A percentile compares a stretch with the other conserved stretches of the same genome.
These are phyloP conservation scores for Aselliscus stoliczkanus DNA, from an alignment of 2,797 vertebrate species.

Conservation along the genomic window DNA sequence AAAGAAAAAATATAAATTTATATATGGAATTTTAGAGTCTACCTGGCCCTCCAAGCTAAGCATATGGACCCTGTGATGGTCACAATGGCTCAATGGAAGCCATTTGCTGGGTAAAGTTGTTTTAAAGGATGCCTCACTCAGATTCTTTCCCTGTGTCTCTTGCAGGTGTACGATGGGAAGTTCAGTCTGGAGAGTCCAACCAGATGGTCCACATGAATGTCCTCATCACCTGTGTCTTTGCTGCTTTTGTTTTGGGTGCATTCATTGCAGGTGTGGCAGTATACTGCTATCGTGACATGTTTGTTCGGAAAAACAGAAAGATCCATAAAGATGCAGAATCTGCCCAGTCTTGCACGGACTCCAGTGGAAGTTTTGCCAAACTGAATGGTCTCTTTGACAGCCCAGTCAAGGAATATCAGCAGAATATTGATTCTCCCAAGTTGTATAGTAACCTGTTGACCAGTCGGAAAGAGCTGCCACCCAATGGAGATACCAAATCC, in stretches of 20 bases:
- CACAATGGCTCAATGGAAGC: neutral
- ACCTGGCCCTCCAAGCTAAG: neutral
- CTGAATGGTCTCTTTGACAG: conserved; percentile 97
- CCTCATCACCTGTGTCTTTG: conserved; percentile 98
- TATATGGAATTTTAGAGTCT: neutral
- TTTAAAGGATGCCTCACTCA: neutral
- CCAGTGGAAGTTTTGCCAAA: conserved; percentile 95
- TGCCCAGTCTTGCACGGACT: conserved; percentile 94
- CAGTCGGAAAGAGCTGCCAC: conserved; percentile 90
- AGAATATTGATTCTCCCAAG: conserved; percentile 94
- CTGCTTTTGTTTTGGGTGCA: conserved; percentile 95
- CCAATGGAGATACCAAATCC: conserved; percentile 89
- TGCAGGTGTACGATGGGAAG: conserved; percentile 96
- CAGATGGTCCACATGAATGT: conserved; percentile 99
- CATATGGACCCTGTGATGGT: neutral
- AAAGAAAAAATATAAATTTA: neutral
- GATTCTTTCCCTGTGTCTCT: conserved; percentile 72
- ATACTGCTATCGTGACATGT: conserved; percentile 95
- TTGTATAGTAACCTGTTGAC: conserved; percentile 94
- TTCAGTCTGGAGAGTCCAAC: conserved; percentile 93
- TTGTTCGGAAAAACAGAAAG: conserved; percentile 91
- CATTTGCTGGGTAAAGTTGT: neutral
- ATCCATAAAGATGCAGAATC: conserved; percentile 95
- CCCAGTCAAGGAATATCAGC: conserved; percentile 96
- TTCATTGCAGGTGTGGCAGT: conserved; percentile 96